Conservation (phyloP, 30 jellyfish, hydroid and myxozoan genomes). For the Catostylus mosaicus region DNA sequence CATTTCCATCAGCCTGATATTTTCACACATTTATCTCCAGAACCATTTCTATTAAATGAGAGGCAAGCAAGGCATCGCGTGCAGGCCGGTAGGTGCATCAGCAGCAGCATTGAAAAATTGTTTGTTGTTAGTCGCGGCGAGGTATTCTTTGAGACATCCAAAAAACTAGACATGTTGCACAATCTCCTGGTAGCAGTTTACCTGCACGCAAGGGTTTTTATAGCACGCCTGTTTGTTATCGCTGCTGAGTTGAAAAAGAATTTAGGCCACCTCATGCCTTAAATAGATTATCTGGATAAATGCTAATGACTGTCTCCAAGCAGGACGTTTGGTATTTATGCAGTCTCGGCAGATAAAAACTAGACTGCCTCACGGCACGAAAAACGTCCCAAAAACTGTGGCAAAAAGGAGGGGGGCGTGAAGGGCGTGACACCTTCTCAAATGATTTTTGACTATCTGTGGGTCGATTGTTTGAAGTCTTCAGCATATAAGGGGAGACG, state of each 20-base stretch:
- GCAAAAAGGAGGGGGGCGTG: no score
- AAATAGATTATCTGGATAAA: constrained; percentile 23
- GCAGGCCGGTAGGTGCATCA: neutral
- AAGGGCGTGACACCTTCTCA: no score
- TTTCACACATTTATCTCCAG: no score
- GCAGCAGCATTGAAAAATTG: no score
- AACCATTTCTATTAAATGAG: neutral
- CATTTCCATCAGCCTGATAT: no score
- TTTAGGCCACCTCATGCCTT: neutral
- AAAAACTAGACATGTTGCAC: neutral
- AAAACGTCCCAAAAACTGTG: neutral
- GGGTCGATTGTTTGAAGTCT: no score
- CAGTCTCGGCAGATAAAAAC: neutral
- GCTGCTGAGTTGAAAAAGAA: neutral
- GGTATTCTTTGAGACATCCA: neutral
- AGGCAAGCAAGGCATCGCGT: neutral
- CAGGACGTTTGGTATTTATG: constrained; percentile 4
- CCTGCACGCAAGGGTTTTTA: neutral
- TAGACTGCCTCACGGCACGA: neutral
- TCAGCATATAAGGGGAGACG: no score
- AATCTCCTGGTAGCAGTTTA: neutral
- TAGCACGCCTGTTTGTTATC: neutral
- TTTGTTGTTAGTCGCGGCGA: no score
- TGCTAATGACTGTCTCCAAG: neutral
- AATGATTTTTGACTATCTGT: no score